These are phyloP conservation scores for Ceratina japonica DNA, from an alignment of 1,140 invertebrate species.

Conservation along the genomic window DNA sequence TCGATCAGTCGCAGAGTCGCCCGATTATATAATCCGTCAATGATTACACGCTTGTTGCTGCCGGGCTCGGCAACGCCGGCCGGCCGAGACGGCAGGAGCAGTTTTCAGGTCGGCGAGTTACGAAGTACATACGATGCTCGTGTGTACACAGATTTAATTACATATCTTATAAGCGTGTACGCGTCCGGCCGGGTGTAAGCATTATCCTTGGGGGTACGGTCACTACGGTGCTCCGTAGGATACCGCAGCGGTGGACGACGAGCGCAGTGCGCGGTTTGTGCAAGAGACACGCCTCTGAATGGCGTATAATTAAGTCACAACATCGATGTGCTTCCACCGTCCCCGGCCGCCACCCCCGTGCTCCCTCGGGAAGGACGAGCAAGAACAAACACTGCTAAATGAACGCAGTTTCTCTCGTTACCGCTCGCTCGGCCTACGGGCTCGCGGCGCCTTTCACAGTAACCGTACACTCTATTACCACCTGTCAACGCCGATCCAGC, in stretches of 20 bases:
- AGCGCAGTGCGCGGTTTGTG: conserved; percentile 65
- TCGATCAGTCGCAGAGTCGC: neutral
- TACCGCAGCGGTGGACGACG: conserved; percentile 57
- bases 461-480: conserved; percentile 39
- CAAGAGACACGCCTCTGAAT: conserved; percentile 75
- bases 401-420: conserved; percentile 69
- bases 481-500: conserved; percentile 28
- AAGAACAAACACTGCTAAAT: conserved; percentile 77
- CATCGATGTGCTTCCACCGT: conserved; percentile 64
- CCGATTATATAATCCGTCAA: conserved; percentile 25
- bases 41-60: conserved; percentile 18
- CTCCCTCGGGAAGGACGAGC: conserved; percentile 65
- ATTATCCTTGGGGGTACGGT: conserved; percentile 53
- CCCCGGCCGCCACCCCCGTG: conserved; percentile 28
- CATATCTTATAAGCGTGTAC: conserved; percentile 20
- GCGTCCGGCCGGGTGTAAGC: neutral
- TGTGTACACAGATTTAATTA: conserved; percentile 20
- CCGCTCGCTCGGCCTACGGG: conserved; percentile 55
- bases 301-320: conserved; percentile 77
- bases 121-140: neutral
- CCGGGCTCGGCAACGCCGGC: neutral
- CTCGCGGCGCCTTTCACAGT: conserved; percentile 53
- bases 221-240: conserved; percentile 46
- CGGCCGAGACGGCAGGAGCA: neutral
- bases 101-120: conserved; percentile 15